phyloP scores from a whole-genome alignment of 2,888 invertebrate species.

The Idaea dimidiata region DNA sequence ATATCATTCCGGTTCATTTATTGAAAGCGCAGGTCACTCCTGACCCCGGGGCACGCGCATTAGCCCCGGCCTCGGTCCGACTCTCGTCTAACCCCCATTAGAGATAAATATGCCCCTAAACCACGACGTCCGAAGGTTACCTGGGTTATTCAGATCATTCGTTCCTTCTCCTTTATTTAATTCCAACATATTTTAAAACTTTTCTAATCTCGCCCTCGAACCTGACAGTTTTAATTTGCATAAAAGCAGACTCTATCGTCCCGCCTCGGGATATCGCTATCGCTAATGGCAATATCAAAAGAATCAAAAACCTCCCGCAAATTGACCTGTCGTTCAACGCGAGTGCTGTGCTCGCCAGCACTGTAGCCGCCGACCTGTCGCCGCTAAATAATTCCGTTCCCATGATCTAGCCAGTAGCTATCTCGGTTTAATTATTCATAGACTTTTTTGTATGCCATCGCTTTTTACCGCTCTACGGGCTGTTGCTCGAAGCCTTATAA shows the following conservation, averaged over 20 bases:
- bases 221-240: conserved; percentile 49
- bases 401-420: conserved; percentile 79
- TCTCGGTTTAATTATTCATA: conserved; percentile 81
- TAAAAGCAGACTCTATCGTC: conserved; percentile 49
- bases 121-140: conserved; percentile 58
- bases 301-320: conserved; percentile 67
- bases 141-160: conserved; percentile 53
- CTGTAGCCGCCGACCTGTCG: conserved; percentile 67
- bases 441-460: conserved; percentile 74
- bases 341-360: conserved; percentile 38
- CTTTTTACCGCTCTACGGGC: conserved; percentile 74
- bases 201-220: conserved; percentile 44
- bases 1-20: conserved; percentile 72
- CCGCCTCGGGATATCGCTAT: conserved; percentile 42
- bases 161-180: conserved; percentile 54
- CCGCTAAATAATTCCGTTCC: conserved; percentile 76
- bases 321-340: conserved; percentile 77
- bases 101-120: conserved; percentile 76
- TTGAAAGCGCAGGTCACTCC: conserved; percentile 55
- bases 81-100: conserved; percentile 73
- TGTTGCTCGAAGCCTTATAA: conserved; percentile 71
- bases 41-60: conserved; percentile 72
- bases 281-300: conserved; percentile 53
- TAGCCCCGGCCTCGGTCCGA: conserved; percentile 68
- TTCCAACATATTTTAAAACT: conserved; percentile 48